Evolutionary conservation across 2,113 vertebrate genomes (phyloP).

Genomic region (Sceloporus tristichus): DNA sequence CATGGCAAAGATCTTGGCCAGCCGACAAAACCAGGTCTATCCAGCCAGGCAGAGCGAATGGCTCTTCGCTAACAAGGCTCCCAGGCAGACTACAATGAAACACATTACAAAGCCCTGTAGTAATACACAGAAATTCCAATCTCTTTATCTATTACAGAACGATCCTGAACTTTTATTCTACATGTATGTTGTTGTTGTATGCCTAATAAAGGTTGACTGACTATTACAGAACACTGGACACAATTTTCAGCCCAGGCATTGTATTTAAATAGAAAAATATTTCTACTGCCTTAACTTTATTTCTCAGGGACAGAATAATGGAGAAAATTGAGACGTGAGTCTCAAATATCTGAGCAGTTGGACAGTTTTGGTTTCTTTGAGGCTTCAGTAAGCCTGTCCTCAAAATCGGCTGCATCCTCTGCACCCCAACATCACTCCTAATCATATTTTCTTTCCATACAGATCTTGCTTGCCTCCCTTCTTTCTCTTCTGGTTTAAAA

Average conservation of each 20-base stretch:
- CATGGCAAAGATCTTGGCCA: conserved; percentile 72
- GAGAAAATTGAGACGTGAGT: background rate
- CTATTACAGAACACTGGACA: too few relatives aligned
- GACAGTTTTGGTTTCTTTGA: background rate
- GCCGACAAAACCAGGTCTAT: conserved; percentile 67
- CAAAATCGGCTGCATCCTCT: rapidly evolving
- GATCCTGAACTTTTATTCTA: too few relatives aligned
- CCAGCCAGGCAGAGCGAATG: conserved; percentile 48
- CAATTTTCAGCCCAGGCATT: background rate
- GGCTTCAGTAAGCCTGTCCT: too few relatives aligned
- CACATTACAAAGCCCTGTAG: background rate
- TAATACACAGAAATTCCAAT: background rate
- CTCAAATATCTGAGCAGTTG: background rate
- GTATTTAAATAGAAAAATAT: background rate
- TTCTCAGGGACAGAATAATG: background rate
- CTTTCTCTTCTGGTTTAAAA: too few relatives aligned
- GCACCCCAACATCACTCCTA: conserved; percentile 44
- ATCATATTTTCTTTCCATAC: too few relatives aligned
- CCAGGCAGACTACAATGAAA: background rate
- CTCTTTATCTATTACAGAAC: background rate
- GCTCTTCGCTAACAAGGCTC: conserved; percentile 48
- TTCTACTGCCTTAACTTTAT: background rate
- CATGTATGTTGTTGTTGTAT: too few relatives aligned
- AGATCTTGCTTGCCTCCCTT: too few relatives aligned
- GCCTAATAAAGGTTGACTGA: too few relatives aligned